phyloP scores from a whole-genome alignment of 2,797 vertebrate genomes.

The Mastacembelus armatus region DNA sequence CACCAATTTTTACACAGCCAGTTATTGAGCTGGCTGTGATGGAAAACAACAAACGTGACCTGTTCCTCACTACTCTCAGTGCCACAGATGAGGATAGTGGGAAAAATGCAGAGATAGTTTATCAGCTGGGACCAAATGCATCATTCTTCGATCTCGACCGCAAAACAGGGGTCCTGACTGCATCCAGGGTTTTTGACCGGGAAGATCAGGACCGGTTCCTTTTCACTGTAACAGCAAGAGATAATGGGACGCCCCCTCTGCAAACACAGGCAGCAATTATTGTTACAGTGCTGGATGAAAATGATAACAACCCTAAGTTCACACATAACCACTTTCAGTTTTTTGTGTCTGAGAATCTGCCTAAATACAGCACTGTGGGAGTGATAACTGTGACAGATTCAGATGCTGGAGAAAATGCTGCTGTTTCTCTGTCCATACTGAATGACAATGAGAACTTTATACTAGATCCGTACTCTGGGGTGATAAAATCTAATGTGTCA shows the following conservation, averaged over 20 bases:
- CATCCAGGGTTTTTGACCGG: conserved; percentile 96
- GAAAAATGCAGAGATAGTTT: conserved; percentile 98
- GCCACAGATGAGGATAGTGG: conserved; percentile 99
- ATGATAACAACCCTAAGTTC: conserved; percentile 99
- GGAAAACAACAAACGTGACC: conserved; percentile 97
- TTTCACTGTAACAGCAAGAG: conserved; percentile 98
- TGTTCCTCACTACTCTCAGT: conserved; percentile 97
- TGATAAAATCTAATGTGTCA: conserved; percentile 99
- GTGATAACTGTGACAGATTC: conserved; percentile 99
- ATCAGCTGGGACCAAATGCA: conserved; percentile 98
- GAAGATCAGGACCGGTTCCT: conserved; percentile 98
- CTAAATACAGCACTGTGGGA: conserved; percentile 98
- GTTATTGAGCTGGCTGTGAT: conserved; percentile 97
- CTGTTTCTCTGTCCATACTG: conserved; percentile 95
- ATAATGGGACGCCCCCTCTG: conserved; percentile 96
- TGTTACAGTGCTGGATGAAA: conserved; percentile 96
- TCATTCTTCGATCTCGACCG: conserved; percentile 99
- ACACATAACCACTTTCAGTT: conserved; percentile 99
- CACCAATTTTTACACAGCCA: conserved; percentile 97
- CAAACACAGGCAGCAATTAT: conserved; percentile 98
- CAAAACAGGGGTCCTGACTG: conserved; percentile 97
- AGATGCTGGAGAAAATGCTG: conserved; percentile 96
- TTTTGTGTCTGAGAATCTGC: conserved; percentile 99
- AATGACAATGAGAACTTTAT: conserved; percentile 99
- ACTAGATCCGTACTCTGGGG: conserved; percentile 94